Evolutionary conservation across 2,888 invertebrate genomes (phyloP), one percentile per base, ranked within the genome.

Genomic region (Aradus depressus): DNA sequence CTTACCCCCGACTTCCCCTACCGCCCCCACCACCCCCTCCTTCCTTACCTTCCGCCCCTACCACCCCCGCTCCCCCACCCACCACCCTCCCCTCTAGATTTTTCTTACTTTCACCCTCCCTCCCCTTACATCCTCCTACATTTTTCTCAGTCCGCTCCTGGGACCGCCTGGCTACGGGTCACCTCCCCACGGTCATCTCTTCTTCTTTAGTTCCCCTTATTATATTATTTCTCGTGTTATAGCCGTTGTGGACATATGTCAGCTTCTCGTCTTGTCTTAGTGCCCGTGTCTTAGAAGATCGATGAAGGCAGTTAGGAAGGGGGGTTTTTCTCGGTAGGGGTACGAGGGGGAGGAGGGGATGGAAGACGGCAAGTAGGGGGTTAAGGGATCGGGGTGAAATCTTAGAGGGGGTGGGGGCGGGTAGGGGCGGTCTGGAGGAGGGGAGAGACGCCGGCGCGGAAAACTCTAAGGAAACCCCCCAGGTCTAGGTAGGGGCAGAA

Each of bases 371-470:
- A n/a, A n/a, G n/a, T n/a, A n/a, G 41, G 49, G 35, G 45, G 52
- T 47, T 47, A 47, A 47, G 47, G 44, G 50, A 44, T 43, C 48
- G 41, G 34, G 49, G 44, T 37, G 39, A 52, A 52, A 50, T 55
- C 52, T 55, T 53, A 51, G 55, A 16, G 44, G n/a, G 48, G 50
- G 31, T 21, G 42, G 43, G 47, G 38, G 35, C 16, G 37, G 51
- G 50, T 50, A 56, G 54, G 57, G 56, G 52, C 51, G 52, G 57
- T 50, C 48, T 54, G 50, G 52, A 50, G 49, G 52, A 44, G 54
- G 54, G 52, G 51, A 55, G 59, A 59, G 60, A 61, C 61, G 61
- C 60, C 61, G 60, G 61, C 61, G 61, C 61, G 59, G 59, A 61
- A 61, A 60, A 59, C 58, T 55, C 59, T 61, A 61, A 61, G 61